phyloP scores from a whole-genome alignment of 2,888 invertebrate species.

The Taenaris catops region DNA sequence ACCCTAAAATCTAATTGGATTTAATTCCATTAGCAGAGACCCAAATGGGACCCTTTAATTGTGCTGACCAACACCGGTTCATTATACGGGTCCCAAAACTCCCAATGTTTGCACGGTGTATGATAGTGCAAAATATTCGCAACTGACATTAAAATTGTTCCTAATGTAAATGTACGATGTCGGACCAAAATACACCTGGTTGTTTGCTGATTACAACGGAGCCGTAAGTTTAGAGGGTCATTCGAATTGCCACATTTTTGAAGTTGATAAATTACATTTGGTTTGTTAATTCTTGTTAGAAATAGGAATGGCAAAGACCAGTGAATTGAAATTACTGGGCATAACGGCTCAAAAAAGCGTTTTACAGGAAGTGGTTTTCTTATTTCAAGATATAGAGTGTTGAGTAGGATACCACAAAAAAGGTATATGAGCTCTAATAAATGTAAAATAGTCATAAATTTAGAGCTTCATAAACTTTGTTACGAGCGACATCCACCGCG shows the following conservation, averaged over 20 bases:
- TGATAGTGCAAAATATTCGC: slow-evolving; percentile 30
- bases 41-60: slow-evolving; percentile 72
- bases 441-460: no score
- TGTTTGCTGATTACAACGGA: slow-evolving; percentile 46
- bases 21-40: slow-evolving; percentile 77
- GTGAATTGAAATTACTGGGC: no score
- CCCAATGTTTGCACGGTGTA: slow-evolving; percentile 39
- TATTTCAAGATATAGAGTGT: no score
- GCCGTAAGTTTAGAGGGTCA: slow-evolving; percentile 29
- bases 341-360: no score
- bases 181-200: slow-evolving; percentile 11
- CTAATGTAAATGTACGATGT: slow-evolving; percentile 19
- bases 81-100: slow-evolving; percentile 47
- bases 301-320: neutral
- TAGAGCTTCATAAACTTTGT: no score
- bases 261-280: slow-evolving; percentile 3
- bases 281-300: neutral
- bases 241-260: slow-evolving; percentile 3
- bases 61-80: slow-evolving; percentile 69
- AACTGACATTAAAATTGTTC: slow-evolving; percentile 45
- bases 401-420: no score
- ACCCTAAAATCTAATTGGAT: slow-evolving; percentile 78
- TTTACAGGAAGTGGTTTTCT: no score
- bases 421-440: no score
- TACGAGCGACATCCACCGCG: no score